Evolutionary conservation across 1,140 invertebrate species (phyloP).

Genomic region (Bombus haemorrhoidalis): DNA sequence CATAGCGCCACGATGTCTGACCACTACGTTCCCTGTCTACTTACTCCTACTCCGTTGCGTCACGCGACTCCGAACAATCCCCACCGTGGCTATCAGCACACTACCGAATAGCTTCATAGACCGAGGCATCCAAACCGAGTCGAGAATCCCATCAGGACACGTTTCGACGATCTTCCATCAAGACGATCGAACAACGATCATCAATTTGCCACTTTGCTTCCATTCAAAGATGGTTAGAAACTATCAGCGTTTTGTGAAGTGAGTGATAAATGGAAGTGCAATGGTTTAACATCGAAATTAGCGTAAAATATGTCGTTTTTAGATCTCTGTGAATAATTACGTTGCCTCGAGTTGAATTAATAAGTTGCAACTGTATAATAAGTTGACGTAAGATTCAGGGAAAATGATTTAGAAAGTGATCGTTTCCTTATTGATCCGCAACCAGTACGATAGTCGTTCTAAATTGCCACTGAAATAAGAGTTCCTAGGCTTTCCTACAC

Average conservation of each 20-base stretch:
- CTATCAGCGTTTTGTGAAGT: neutral
- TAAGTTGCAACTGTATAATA: too few relatives aligned
- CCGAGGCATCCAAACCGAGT: neutral
- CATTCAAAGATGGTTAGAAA: neutral
- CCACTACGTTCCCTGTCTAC: conserved; percentile 15
- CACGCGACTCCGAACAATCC: neutral
- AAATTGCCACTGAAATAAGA: too few relatives aligned
- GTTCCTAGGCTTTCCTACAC: too few relatives aligned
- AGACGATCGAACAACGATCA: neutral
- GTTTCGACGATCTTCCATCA: neutral
- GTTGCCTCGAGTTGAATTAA: too few relatives aligned
- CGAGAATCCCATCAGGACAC: neutral
- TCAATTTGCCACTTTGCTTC: neutral
- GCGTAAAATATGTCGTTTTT: too few relatives aligned
- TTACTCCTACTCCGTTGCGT: neutral
- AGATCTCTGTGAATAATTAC: too few relatives aligned
- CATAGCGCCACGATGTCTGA: conserved; percentile 26
- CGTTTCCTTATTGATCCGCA: too few relatives aligned
- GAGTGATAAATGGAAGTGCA: neutral
- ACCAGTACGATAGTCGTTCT: too few relatives aligned
- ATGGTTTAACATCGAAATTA: neutral
- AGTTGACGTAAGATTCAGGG: too few relatives aligned
- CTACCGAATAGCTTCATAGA: neutral
- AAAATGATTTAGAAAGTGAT: too few relatives aligned
- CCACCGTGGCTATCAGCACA: neutral